phyloP scores from a whole-genome alignment of 2,888 invertebrate species.

The Drosophila mulleri region DNA sequence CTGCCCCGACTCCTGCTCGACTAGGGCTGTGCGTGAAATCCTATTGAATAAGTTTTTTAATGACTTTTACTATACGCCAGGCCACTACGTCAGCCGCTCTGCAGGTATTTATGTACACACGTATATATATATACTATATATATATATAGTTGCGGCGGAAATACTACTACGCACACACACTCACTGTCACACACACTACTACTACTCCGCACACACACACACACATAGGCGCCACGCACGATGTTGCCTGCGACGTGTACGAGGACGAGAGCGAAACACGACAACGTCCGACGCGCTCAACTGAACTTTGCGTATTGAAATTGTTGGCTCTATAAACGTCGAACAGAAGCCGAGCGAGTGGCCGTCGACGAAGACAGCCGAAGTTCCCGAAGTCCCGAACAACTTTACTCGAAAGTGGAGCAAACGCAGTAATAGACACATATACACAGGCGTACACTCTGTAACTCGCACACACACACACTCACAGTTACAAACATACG shows the following conservation, averaged over 20 bases:
- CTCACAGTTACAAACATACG: constrained; percentile 12
- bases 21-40: constrained; percentile 63
- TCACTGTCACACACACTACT: constrained; percentile 32
- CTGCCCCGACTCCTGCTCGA: not conserved
- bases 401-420: constrained; percentile 64
- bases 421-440: constrained; percentile 60
- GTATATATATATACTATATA: constrained; percentile 24
- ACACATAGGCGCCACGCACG: constrained; percentile 60
- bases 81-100: constrained; percentile 64
- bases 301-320: constrained; percentile 82
- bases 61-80: constrained; percentile 74
- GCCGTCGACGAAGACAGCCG: constrained; percentile 48
- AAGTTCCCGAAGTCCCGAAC: constrained; percentile 38
- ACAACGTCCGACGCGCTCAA: constrained; percentile 83
- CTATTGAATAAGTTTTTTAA: constrained; percentile 76
- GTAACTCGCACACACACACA: constrained; percentile 12
- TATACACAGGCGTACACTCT: constrained; percentile 19
- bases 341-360: constrained; percentile 48
- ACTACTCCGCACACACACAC: constrained; percentile 26
- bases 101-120: constrained; percentile 47
- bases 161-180: constrained; percentile 69
- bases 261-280: constrained; percentile 53
- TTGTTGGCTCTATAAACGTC: constrained; percentile 53
- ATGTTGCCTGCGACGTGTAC: constrained; percentile 49
- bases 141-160: constrained; percentile 55